phyloP scores from a whole-genome alignment of 1,140 invertebrate genomes.

The Akabosia matsudoensis region DNA sequence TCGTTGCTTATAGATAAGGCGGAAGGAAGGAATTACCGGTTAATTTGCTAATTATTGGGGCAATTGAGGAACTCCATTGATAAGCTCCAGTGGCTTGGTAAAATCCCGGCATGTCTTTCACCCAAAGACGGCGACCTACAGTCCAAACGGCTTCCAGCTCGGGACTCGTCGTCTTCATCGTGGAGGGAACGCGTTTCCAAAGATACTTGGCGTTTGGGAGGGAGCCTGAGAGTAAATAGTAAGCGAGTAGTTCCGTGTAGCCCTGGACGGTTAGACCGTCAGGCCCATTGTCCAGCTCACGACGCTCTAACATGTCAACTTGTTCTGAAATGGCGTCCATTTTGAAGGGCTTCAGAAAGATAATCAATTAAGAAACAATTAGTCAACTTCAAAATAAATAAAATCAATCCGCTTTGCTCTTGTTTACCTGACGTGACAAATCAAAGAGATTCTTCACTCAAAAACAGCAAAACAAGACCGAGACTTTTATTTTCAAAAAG shows the following conservation, averaged over 20 bases:
- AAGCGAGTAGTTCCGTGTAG: slow-evolving; percentile 38
- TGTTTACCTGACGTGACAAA: no score
- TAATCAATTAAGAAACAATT: no score
- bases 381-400: no score
- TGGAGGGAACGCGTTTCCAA: slow-evolving; percentile 81
- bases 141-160: slow-evolving; percentile 75
- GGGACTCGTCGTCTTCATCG: slow-evolving; percentile 63
- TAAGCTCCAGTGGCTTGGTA: slow-evolving; percentile 61
- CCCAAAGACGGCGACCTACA: slow-evolving; percentile 79
- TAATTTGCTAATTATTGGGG: slow-evolving; percentile 70
- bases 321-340: no score
- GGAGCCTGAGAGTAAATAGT: slow-evolving; percentile 35
- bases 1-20: not conserved
- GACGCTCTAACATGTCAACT: slow-evolving; percentile 31
- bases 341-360: no score
- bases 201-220: slow-evolving; percentile 79
- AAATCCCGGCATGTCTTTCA: slow-evolving; percentile 71
- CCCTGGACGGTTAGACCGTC: slow-evolving; percentile 25
- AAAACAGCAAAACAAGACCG: no score
- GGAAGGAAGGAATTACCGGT: slow-evolving; percentile 59
- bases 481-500: no score
- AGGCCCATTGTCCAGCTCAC: slow-evolving; percentile 34
- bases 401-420: no score
- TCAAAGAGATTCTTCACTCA: no score
- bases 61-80: slow-evolving; percentile 71